Evolutionary conservation across 2,113 vertebrate genomes (phyloP), one percentile per base, ranked within the genome.

Genomic region (Anas platyrhynchos): DNA sequence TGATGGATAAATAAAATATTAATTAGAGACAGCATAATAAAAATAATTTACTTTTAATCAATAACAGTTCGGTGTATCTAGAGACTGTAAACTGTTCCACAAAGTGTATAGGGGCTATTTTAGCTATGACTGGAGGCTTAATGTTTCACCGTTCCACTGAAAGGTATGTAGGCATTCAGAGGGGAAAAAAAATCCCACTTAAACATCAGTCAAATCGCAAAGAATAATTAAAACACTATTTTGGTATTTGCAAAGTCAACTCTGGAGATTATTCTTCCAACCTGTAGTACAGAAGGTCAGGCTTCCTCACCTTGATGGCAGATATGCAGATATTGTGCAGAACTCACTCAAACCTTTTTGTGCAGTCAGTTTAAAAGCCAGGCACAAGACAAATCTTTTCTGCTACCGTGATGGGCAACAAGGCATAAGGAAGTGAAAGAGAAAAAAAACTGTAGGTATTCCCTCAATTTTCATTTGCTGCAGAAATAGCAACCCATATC

Each of bases 1-100:
- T 83, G 82, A 91, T 69, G 23, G 25, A 77, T 88, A 75, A 73
- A 85, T 76, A 68, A 83, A 50, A 56, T 61, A 89, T 91, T 88
- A 92, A 61, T 91, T 52, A 77, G 59, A 89, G 34, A 63, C 9
- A 76, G 56, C 5, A 12, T 50, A 88, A 88, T 54, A 84, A 80
- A 38, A 69, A 77, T 46, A 76, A 34, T 32, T 46, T 26, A 59
- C 15, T 62, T 46, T 38, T 26, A 74, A 67, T 74, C 83, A 88
- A 23, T 74, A 32, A 8, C 66, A 88, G 29, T 66, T 34, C 10
- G 18, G 27, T 7, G 22, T 80, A 68, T 81, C 41, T 46, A 54
- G 71, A 55, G 23, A 83, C 23, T 16, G 63, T 11, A 17, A 93
- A 78, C 5, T 61, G 29, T 10, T 88, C 73, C 61, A 21, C 31